Percentiles rank a stretch among this genome's conserved stretches.
Conservation (phyloP, 2,888 invertebrate genomes). For the Odontothrips loti region DNA sequence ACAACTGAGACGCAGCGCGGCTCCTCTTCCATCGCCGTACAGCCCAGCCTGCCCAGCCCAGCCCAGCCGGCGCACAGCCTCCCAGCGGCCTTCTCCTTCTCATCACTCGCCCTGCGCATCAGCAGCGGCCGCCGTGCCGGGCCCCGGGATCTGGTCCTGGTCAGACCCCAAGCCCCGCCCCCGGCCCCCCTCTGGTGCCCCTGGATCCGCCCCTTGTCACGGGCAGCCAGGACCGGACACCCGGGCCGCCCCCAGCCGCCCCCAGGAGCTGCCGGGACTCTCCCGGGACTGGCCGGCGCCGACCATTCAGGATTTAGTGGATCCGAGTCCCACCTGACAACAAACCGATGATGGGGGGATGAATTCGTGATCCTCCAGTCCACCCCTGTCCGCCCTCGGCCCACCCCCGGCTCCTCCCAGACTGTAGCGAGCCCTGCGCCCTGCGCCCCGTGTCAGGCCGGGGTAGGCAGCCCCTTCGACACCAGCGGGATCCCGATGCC, state of each 20-base stretch:
- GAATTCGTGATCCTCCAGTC: background rate
- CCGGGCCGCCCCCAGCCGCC: background rate
- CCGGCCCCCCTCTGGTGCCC: background rate
- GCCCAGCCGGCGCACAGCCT: too few species aligned
- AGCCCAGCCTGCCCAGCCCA: too few species aligned
- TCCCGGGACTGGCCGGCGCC: background rate
- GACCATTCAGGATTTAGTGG: slow-evolving; percentile 6
- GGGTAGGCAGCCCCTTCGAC: too few species aligned
- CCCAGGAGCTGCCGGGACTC: background rate
- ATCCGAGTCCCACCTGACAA: slow-evolving; percentile 11
- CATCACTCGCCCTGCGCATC: too few species aligned
- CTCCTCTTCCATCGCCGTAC: background rate
- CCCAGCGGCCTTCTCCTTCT: too few species aligned
- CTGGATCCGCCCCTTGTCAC: background rate
- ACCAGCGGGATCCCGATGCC: too few species aligned
- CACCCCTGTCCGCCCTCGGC: background rate
- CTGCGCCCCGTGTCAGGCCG: too few species aligned
- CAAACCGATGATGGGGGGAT: slow-evolving; percentile 22
- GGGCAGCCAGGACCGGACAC: background rate
- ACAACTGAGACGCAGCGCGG: background rate
- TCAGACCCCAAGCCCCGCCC: background rate
- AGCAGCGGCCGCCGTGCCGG: too few species aligned
- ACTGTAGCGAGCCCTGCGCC: too few species aligned
- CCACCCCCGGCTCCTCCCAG: too few species aligned
- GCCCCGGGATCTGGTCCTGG: too few species aligned